A percentile compares a stretch with the other conserved stretches of the same genome.
Conservation (phyloP, 2,888 invertebrate genomes). For the Cataglyphis cursor region DNA sequence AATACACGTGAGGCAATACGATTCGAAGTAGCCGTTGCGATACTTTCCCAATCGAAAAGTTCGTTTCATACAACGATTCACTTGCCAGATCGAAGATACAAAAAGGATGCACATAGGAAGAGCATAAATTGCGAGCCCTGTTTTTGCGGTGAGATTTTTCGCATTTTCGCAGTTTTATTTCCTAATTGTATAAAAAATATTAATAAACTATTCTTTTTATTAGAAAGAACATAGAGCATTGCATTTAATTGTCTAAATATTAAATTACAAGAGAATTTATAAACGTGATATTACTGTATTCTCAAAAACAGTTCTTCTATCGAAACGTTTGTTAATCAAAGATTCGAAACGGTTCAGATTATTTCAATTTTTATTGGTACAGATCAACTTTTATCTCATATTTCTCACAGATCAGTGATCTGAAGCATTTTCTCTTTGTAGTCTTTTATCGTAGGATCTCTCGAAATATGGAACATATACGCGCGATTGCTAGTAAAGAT, state of each 20-base stretch:
- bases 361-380: constrained; percentile 2
- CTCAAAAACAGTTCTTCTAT: not conserved
- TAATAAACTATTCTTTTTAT: not conserved
- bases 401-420: constrained; percentile 20
- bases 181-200: not conserved
- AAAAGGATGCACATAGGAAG: constrained; percentile 5
- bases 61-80: constrained; percentile 36
- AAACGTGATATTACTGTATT: not conserved
- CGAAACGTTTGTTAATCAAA: not conserved
- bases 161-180: not conserved
- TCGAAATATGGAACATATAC: constrained; percentile 4
- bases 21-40: constrained; percentile 51
- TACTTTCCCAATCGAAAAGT: constrained; percentile 51
- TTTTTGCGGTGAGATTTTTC: not conserved
- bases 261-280: not conserved
- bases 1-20: constrained; percentile 73
- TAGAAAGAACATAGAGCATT: not conserved
- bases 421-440: not conserved
- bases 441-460: not conserved
- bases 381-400: constrained; percentile 34
- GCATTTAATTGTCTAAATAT: not conserved
- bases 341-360: not conserved
- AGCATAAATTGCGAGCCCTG: not conserved
- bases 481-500: constrained; percentile 51
- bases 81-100: constrained; percentile 15